These are phyloP conservation scores for Notiomystis cincta DNA, from an alignment of 2,113 vertebrate species.

Conservation along the genomic window DNA sequence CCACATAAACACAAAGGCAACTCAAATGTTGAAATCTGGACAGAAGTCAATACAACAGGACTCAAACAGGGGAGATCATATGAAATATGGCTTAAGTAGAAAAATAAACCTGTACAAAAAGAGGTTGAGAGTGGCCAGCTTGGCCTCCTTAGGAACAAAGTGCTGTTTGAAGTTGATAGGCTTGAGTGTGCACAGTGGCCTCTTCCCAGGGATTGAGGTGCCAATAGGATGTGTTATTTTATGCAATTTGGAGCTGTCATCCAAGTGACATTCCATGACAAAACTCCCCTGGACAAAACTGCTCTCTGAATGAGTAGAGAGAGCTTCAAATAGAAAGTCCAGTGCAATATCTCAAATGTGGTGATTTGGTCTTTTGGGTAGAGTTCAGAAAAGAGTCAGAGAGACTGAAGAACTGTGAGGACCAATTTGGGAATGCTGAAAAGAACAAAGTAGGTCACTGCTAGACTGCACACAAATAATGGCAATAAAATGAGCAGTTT, in stretches of 20 bases:
- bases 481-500: background rate
- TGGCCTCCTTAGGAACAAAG: background rate
- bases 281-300: background rate
- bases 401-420: background rate
- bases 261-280: background rate
- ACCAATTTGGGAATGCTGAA: background rate
- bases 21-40: background rate
- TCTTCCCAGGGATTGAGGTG: background rate
- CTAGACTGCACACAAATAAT: background rate
- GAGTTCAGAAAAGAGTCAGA: background rate
- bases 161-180: accelerated
- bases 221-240: background rate
- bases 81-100: background rate
- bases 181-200: background rate
- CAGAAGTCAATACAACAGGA: background rate
- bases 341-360: background rate
- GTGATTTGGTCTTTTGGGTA: background rate
- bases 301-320: background rate
- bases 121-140: background rate
- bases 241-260: background rate
- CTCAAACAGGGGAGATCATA: background rate
- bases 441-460: background rate
- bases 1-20: background rate
- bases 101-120: background rate
- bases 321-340: background rate